phyloP scores from a whole-genome alignment of 2,888 invertebrate species.

The Lasiommata megera region DNA sequence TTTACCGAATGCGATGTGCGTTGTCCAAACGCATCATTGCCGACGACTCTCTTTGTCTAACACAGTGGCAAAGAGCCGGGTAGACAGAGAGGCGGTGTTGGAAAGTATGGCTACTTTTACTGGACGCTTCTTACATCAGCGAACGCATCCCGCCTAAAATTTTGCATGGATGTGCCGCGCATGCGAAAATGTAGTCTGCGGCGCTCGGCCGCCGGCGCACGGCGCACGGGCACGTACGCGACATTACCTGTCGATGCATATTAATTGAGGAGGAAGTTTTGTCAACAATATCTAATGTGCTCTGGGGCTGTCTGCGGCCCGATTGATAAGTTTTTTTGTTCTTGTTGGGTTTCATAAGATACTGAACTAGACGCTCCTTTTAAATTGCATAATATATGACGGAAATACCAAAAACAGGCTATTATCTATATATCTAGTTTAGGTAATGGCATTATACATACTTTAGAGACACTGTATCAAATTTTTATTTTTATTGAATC shows the following conservation, averaged over 20 bases:
- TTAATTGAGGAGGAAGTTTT: slow-evolving; percentile 79
- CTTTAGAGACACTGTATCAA: too few species aligned
- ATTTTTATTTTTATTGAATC: too few species aligned
- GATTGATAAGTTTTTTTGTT: slow-evolving; percentile 72
- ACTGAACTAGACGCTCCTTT: slow-evolving; percentile 58
- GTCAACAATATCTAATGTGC: slow-evolving; percentile 81
- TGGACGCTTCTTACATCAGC: slow-evolving; percentile 62
- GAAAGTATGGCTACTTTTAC: slow-evolving; percentile 67
- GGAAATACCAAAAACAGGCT: slow-evolving; percentile 35
- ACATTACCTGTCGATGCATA: slow-evolving; percentile 78
- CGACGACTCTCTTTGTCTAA: slow-evolving; percentile 67
- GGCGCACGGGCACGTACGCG: slow-evolving; percentile 66
- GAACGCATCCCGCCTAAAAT: slow-evolving; percentile 80
- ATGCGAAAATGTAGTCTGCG: slow-evolving; percentile 63
- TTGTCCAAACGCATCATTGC: slow-evolving; percentile 62
- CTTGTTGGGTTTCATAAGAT: slow-evolving; percentile 56
- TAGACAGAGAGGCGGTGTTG: slow-evolving; percentile 63
- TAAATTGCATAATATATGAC: slow-evolving; percentile 69
- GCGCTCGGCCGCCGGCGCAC: slow-evolving; percentile 49
- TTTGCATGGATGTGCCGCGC: slow-evolving; percentile 79
- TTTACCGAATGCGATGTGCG: slow-evolving; percentile 73
- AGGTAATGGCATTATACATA: too few species aligned
- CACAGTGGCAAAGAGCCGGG: slow-evolving; percentile 45
- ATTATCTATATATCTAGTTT: too few species aligned
- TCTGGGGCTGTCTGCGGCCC: slow-evolving; percentile 64